Evolutionary conservation across 1,140 invertebrate genomes (phyloP).

Genomic region (Tetramorium simillimum): DNA sequence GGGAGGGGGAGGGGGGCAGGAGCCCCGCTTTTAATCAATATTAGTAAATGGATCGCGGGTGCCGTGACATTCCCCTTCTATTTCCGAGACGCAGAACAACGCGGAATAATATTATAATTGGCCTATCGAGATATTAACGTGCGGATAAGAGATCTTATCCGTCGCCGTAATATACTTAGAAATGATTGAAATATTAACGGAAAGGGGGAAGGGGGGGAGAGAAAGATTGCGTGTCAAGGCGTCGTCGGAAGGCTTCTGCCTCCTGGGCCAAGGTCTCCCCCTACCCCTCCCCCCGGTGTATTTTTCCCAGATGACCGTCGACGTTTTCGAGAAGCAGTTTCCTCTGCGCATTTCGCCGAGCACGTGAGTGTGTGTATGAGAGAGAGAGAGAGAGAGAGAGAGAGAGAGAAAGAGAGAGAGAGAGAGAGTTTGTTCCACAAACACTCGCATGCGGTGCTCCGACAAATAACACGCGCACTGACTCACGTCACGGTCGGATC

Average conservation of each 20-base stretch:
- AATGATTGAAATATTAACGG: slow-evolving; percentile 46
- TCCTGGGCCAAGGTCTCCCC: slow-evolving; percentile 28
- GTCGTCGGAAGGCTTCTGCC: neutral
- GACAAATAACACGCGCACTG: slow-evolving; percentile 31
- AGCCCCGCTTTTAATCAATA: neutral
- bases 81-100: neutral
- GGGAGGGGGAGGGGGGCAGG: too few species aligned
- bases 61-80: neutral
- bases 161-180: neutral
- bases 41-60: neutral
- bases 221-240: slow-evolving; percentile 44
- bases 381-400: neutral
- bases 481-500: neutral
- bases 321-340: slow-evolving; percentile 40
- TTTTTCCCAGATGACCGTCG: slow-evolving; percentile 39
- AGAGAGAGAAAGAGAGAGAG: too few species aligned
- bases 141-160: neutral
- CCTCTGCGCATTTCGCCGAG: slow-evolving; percentile 2
- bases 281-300: neutral
- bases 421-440: slow-evolving; percentile 28
- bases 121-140: neutral
- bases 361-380: neutral
- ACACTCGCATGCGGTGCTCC: slow-evolving; percentile 15
- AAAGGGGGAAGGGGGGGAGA: too few species aligned
- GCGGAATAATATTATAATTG: slow-evolving; percentile 14